Conservation (phyloP, 1,140 invertebrate genomes). For the Zelostemma sp. region DNA sequence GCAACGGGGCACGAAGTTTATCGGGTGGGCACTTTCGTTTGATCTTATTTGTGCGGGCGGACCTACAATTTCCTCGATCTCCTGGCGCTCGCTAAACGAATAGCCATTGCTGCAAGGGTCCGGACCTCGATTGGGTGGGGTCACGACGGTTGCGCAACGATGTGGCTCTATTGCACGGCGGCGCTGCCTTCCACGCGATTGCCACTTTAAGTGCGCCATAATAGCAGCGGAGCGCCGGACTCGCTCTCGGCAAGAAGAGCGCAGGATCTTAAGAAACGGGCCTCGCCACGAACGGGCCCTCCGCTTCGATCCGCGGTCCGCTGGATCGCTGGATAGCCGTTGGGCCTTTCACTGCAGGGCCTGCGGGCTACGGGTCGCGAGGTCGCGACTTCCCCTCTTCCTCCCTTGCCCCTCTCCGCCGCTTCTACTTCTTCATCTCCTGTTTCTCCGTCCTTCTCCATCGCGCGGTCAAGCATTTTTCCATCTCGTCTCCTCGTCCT, state of each 20-base stretch:
- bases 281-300: constrained; percentile 45
- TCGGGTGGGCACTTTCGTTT: constrained; percentile 24
- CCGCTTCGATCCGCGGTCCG: constrained; percentile 54
- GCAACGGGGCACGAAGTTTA: constrained; percentile 1
- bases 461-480: constrained; percentile 39
- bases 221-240: constrained; percentile 53
- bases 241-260: constrained; percentile 53
- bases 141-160: constrained; percentile 58
- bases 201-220: constrained; percentile 63
- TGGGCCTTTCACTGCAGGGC: constrained; percentile 61
- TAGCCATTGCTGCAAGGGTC: constrained; percentile 6
- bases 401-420: constrained; percentile 14
- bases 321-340: constrained; percentile 64
- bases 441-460: constrained; percentile 11
- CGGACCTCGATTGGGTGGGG: constrained; percentile 42
- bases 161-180: constrained; percentile 48
- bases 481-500: constrained; percentile 30
- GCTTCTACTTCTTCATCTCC: constrained; percentile 22
- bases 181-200: constrained; percentile 59
- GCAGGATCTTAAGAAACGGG: constrained; percentile 57
- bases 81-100: background rate
- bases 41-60: background rate
- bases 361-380: constrained; percentile 51
- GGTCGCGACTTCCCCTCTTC: constrained; percentile 38
- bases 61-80: constrained; percentile 10